phyloP scores from a whole-genome alignment of 2,888 invertebrate genomes.

The Dasysyrphus tricinctus region DNA sequence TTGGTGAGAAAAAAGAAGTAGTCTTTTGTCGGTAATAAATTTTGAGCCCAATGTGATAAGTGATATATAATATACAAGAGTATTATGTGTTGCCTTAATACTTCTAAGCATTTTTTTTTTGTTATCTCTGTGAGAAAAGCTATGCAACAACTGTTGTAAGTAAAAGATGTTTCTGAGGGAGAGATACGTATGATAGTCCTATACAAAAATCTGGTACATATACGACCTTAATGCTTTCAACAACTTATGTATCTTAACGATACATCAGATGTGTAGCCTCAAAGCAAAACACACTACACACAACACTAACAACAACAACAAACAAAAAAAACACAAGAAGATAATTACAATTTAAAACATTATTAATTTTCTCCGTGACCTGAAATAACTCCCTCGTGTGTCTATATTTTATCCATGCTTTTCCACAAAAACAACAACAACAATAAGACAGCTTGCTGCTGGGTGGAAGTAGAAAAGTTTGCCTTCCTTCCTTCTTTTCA shows the following conservation, averaged over 20 bases:
- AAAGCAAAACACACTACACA: not conserved
- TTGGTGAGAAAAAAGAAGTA: slow-evolving; percentile 3
- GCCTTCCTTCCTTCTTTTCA: slow-evolving; percentile 38
- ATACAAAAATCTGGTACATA: slow-evolving; percentile 6
- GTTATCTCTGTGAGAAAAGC: slow-evolving; percentile 19
- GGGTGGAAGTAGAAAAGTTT: slow-evolving; percentile 25
- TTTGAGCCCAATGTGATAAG: slow-evolving; percentile 26
- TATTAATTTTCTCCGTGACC: slow-evolving; percentile 39
- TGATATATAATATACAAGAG: not conserved
- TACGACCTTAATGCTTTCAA: slow-evolving; percentile 30
- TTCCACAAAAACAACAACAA: slow-evolving; percentile 15
- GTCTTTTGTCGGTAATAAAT: slow-evolving; percentile 9
- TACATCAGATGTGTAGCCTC: not conserved
- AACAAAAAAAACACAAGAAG: not conserved
- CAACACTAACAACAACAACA: too few relatives aligned
- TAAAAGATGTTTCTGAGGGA: not conserved
- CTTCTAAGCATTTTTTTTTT: not conserved
- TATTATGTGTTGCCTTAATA: not conserved
- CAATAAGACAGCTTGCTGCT: slow-evolving; percentile 1
- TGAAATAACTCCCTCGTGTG: slow-evolving; percentile 34
- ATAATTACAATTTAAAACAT: slow-evolving; percentile 47
- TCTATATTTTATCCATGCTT: slow-evolving; percentile 17
- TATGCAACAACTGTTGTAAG: slow-evolving; percentile 12
- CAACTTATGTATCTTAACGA: slow-evolving; percentile 27
- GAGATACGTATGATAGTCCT: slow-evolving; percentile 1